These are phyloP conservation scores for Laupala kohalensis DNA, from an alignment of 1,140 invertebrate species.

Conservation along the genomic window DNA sequence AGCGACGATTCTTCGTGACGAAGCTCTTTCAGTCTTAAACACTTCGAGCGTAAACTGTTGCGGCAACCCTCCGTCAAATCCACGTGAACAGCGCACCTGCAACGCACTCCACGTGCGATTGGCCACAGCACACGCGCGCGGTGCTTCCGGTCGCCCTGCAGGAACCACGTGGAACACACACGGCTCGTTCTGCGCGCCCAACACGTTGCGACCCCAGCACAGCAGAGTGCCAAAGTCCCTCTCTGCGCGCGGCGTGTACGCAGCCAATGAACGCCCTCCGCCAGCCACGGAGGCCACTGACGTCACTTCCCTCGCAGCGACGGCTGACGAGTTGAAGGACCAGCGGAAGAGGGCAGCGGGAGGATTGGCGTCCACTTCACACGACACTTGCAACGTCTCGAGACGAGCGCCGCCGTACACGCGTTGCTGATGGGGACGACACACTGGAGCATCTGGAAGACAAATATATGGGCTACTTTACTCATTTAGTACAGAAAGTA, in stretches of 20 bases:
- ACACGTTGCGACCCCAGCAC: constrained; percentile 54
- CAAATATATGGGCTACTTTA: not conserved
- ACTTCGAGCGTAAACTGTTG: constrained; percentile 36
- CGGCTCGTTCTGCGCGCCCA: constrained; percentile 48
- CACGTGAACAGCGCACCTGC: constrained; percentile 32
- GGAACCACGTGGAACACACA: constrained; percentile 62
- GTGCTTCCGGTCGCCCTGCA: constrained; percentile 40
- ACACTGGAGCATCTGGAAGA: constrained; percentile 53
- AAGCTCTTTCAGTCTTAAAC: not conserved
- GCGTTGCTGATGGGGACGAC: constrained; percentile 46
- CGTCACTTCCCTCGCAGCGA: constrained; percentile 36
- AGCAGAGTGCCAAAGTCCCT: constrained; percentile 54
- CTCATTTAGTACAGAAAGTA: too few relatives aligned
- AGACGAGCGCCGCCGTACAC: constrained; percentile 66
- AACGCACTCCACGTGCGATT: constrained; percentile 37
- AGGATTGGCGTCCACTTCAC: constrained; percentile 76
- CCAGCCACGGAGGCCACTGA: constrained; percentile 44
- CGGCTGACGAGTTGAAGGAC: constrained; percentile 60
- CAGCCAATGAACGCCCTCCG: constrained; percentile 41
- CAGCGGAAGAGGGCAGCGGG: constrained; percentile 51
- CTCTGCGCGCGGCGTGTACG: constrained; percentile 55
- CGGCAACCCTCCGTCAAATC: constrained; percentile 34
- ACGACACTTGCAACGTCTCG: constrained; percentile 59
- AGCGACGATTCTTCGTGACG: constrained; percentile 14
- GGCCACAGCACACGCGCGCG: constrained; percentile 29